Evolutionary conservation across 1,140 invertebrate species (phyloP).

Genomic region (Trichonephila clavipes): DNA sequence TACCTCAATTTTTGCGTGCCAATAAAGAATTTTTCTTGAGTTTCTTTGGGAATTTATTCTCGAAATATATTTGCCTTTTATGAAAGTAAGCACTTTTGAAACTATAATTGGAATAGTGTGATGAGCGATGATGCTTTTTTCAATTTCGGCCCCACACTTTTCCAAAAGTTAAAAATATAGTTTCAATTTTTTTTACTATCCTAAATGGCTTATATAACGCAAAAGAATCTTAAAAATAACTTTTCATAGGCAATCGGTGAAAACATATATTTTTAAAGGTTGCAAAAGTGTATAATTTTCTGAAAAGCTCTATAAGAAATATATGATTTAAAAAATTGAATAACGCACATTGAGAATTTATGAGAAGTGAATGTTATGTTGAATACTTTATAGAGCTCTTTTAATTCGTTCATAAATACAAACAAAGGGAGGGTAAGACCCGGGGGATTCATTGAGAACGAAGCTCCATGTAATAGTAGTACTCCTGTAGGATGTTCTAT

Average conservation of each 20-base stretch:
- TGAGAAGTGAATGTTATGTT: too few relatives aligned
- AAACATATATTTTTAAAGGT: background rate
- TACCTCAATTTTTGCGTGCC: background rate
- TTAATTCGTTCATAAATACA: too few relatives aligned
- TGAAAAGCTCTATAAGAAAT: too few relatives aligned
- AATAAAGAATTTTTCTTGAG: slow-evolving; percentile 54
- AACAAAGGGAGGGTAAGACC: too few relatives aligned
- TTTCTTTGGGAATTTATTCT: slow-evolving; percentile 47
- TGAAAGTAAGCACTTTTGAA: slow-evolving; percentile 55
- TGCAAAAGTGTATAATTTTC: too few relatives aligned
- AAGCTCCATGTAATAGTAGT: too few relatives aligned
- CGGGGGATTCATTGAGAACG: too few relatives aligned
- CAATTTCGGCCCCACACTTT: background rate
- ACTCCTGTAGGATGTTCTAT: too few relatives aligned
- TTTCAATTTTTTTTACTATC: background rate
- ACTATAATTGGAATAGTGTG: slow-evolving; percentile 54
- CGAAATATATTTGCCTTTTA: slow-evolving; percentile 69
- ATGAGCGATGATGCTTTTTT: slow-evolving; percentile 50
- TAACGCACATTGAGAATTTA: too few relatives aligned
- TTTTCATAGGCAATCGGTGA: background rate
- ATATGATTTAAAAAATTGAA: too few relatives aligned
- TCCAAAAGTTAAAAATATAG: background rate
- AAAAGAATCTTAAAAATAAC: background rate
- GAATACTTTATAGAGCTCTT: too few relatives aligned
- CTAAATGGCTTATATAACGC: background rate